Evolutionary conservation across 2,797 vertebrate genomes (phyloP).

Genomic region (Pseudochromis fuscus): DNA sequence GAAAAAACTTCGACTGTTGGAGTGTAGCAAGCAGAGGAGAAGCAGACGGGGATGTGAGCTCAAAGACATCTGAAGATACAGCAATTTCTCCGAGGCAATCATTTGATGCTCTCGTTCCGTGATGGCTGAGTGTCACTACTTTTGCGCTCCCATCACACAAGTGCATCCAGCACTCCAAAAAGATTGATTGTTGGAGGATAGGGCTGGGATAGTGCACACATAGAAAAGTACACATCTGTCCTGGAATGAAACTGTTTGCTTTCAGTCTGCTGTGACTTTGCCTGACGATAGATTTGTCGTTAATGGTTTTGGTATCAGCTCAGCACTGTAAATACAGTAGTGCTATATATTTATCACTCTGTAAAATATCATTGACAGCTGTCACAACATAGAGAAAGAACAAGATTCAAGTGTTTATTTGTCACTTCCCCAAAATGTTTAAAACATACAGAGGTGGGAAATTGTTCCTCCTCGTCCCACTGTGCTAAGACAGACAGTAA

Average conservation of each 20-base stretch:
- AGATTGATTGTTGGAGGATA: slow-evolving; percentile 79
- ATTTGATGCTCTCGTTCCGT: slow-evolving; percentile 79
- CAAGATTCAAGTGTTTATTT: too few relatives aligned
- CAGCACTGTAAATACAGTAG: slow-evolving; percentile 6
- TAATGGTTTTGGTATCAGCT: slow-evolving; percentile 27
- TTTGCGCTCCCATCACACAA: slow-evolving; percentile 77
- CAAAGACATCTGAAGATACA: slow-evolving; percentile 79
- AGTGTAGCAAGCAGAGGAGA: slow-evolving; percentile 61
- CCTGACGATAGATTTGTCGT: slow-evolving; percentile 32
- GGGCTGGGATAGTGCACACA: slow-evolving; percentile 65
- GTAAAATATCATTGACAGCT: not conserved
- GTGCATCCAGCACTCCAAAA: slow-evolving; percentile 74
- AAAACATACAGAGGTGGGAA: too few relatives aligned
- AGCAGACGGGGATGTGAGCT: slow-evolving; percentile 64
- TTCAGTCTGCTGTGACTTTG: slow-evolving; percentile 30
- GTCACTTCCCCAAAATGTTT: too few relatives aligned
- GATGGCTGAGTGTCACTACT: slow-evolving; percentile 80
- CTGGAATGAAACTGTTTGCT: slow-evolving; percentile 53
- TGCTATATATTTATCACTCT: not conserved
- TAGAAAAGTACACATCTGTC: slow-evolving; percentile 62
- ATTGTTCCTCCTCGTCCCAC: too few relatives aligned
- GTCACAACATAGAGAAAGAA: not conserved
- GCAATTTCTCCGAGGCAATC: slow-evolving; percentile 80
- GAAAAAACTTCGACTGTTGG: slow-evolving; percentile 71
- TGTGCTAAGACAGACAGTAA: too few relatives aligned